Percentiles rank a stretch among this genome's conserved stretches.
Evolutionary conservation across 2,888 invertebrate genomes (phyloP).

Genomic region (Drosophila algonquin): DNA sequence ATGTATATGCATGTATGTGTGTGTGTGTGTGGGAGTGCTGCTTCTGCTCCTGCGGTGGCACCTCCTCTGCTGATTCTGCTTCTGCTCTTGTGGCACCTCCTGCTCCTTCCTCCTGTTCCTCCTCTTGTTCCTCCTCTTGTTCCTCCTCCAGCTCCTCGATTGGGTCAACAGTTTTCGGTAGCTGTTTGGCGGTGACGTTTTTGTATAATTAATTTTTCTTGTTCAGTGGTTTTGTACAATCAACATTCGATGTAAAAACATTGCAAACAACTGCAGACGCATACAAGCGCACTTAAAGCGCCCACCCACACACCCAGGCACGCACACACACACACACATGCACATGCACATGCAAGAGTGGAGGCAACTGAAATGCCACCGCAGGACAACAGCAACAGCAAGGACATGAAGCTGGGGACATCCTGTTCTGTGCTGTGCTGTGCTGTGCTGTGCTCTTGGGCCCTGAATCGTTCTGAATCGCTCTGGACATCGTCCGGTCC

Average conservation of each 20-base stretch:
- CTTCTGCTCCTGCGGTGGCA: too few species aligned
- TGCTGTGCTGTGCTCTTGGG: constrained; percentile 40
- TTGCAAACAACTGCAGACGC: constrained; percentile 73
- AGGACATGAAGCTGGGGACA: constrained; percentile 1
- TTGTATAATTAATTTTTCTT: constrained; percentile 84
- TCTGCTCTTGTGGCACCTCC: too few species aligned
- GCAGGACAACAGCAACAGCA: constrained; percentile 66
- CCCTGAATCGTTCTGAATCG: constrained; percentile 11
- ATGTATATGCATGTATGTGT: not conserved
- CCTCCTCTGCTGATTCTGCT: too few species aligned
- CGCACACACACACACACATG: not conserved
- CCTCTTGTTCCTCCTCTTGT: not conserved
- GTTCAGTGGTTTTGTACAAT: constrained; percentile 83
- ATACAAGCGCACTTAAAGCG: constrained; percentile 76
- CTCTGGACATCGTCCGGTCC: constrained; percentile 33
- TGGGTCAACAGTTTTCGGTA: constrained; percentile 77
- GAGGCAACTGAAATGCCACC: constrained; percentile 59
- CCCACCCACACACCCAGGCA: constrained; percentile 45
- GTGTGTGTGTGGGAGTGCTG: constrained; percentile 21
- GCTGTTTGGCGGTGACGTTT: constrained; percentile 81
- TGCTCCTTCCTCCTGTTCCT: too few species aligned
- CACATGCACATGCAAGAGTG: not conserved
- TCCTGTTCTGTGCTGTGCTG: constrained; percentile 29
- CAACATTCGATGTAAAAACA: constrained; percentile 80
- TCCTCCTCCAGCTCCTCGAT: not conserved